These are phyloP conservation scores for Eupeodes luniger DNA, from an alignment of 2,888 invertebrate species.

Conservation along the genomic window DNA sequence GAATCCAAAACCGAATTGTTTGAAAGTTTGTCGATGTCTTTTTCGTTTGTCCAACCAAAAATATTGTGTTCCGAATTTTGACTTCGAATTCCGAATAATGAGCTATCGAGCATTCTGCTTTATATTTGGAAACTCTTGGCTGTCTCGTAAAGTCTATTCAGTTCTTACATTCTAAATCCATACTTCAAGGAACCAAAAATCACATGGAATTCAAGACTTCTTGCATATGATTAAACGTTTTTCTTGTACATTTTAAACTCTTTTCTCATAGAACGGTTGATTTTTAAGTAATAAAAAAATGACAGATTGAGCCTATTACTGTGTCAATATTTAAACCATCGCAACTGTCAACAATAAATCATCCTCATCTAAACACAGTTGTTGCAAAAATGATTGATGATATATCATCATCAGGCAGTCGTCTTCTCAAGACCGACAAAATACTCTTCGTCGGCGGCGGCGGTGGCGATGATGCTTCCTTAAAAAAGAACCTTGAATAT, in stretches of 20 bases:
- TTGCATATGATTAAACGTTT: neutral
- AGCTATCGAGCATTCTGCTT: too few relatives aligned
- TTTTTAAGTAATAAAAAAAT: constrained; percentile 33
- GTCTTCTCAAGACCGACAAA: constrained; percentile 5
- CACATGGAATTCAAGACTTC: too few relatives aligned
- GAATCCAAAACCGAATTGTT: too few relatives aligned
- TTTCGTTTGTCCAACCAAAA: too few relatives aligned
- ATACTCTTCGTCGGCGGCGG: neutral
- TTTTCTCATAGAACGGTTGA: neutral
- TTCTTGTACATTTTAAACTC: neutral
- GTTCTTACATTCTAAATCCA: too few relatives aligned
- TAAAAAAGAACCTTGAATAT: constrained; percentile 50
- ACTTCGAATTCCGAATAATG: too few relatives aligned
- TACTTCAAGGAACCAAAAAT: too few relatives aligned
- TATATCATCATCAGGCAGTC: constrained; percentile 42
- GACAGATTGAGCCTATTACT: constrained; percentile 67
- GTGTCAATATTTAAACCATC: constrained; percentile 20
- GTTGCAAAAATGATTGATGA: constrained; percentile 66
- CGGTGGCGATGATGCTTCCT: constrained; percentile 1
- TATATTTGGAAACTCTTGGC: too few relatives aligned
- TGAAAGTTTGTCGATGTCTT: too few relatives aligned
- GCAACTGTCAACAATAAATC: constrained; percentile 12
- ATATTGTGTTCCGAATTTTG: too few relatives aligned
- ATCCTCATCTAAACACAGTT: neutral
- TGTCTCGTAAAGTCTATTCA: too few relatives aligned